A percentile compares a stretch with the other conserved stretches of the same genome.
These are phyloP conservation scores for Leptopilina clavipes DNA, from an alignment of 1,140 invertebrate species.

Conservation along the genomic window DNA sequence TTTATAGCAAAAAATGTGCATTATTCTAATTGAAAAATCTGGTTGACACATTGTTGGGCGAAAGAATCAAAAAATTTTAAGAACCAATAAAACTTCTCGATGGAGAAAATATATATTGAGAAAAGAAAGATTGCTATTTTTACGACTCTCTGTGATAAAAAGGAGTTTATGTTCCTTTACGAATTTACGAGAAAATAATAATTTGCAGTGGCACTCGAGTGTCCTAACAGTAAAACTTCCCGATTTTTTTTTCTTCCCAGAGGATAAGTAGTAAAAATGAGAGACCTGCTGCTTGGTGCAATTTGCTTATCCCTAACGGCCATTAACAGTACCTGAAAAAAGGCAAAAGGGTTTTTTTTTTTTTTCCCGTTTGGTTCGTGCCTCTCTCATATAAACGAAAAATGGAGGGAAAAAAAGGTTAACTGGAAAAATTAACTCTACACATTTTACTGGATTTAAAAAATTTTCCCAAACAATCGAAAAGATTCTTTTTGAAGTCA, in stretches of 20 bases:
- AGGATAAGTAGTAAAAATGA: background rate
- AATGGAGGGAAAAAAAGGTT: constrained; percentile 46
- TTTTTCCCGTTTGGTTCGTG: background rate
- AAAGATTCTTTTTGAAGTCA: background rate
- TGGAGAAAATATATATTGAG: background rate
- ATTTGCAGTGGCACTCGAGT: background rate
- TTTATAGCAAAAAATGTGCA: no score
- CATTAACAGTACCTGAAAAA: constrained; percentile 46
- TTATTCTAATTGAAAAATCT: no score
- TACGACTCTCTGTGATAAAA: background rate
- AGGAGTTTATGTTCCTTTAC: background rate
- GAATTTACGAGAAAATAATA: constrained; percentile 25
- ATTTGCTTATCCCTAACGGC: constrained; percentile 29
- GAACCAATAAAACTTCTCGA: background rate
- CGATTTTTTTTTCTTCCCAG: background rate
- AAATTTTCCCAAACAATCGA: constrained; percentile 25
- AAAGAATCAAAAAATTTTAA: background rate
- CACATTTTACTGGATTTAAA: constrained; percentile 56
- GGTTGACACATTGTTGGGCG: no score
- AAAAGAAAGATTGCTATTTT: background rate
- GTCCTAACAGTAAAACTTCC: constrained; percentile 3
- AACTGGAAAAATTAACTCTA: constrained; percentile 27
- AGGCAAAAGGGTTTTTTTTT: constrained; percentile 36
- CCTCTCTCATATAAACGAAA: constrained; percentile 40
- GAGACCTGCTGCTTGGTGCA: background rate